phyloP scores from a whole-genome alignment of 2,888 invertebrate species.

The Campoplex nolae region DNA sequence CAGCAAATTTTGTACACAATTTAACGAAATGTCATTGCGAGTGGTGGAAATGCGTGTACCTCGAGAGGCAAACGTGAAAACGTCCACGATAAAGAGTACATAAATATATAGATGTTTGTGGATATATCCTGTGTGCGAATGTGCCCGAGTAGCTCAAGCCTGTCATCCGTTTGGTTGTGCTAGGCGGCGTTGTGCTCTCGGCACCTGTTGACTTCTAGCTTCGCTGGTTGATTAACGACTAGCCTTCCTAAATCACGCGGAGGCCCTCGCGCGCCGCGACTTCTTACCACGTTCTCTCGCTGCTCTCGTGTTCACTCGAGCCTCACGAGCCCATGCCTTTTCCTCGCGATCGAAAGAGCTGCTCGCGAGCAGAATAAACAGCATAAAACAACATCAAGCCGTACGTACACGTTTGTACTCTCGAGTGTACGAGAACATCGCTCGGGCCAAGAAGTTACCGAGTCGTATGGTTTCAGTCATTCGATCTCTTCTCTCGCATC shows the following conservation, averaged over 20 bases:
- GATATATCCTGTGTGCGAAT: not conserved
- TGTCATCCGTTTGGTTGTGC: conserved; percentile 60
- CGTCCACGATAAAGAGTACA: not conserved
- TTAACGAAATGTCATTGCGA: conserved; percentile 33
- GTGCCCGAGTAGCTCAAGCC: conserved; percentile 34
- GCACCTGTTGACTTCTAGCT: conserved; percentile 79
- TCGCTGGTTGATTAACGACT: conserved; percentile 77
- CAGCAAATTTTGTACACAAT: not conserved
- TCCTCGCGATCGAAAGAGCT: conserved; percentile 21
- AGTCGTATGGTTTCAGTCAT: not conserved
- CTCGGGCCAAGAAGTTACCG: not conserved
- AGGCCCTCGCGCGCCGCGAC: conserved; percentile 56
- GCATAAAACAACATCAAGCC: conserved; percentile 22
- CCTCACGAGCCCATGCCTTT: conserved; percentile 29
- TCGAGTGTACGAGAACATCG: not conserved
- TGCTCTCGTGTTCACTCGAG: conserved; percentile 49
- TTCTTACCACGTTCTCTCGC: conserved; percentile 41
- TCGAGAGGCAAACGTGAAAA: conserved; percentile 38
- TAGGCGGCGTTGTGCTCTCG: conserved; percentile 52
- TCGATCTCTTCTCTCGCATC: not conserved
- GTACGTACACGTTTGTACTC: conserved; percentile 8
- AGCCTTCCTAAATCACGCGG: conserved; percentile 75
- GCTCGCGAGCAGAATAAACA: conserved; percentile 31
- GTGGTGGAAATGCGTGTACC: conserved; percentile 37
- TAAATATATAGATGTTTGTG: not conserved